Percentiles rank a stretch among this genome's conserved stretches.
These are phyloP conservation scores for Nephrotoma flavescens DNA, from an alignment of 2,888 invertebrate genomes.

Conservation along the genomic window DNA sequence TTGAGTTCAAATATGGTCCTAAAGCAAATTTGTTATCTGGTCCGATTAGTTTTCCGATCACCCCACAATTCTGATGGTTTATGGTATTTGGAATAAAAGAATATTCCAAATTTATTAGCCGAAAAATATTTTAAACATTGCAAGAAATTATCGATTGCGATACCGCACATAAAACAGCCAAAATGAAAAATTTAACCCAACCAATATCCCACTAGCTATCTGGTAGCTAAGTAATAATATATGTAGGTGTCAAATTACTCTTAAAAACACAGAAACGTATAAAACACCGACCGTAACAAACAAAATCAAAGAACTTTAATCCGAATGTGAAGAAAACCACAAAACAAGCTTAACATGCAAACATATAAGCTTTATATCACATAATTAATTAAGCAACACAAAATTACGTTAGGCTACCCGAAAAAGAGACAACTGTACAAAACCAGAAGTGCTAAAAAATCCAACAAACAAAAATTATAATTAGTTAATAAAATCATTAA, in stretches of 20 bases:
- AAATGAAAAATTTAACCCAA: background rate
- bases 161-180: no score
- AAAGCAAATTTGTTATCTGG: no score
- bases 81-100: no score
- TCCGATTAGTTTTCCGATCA: no score
- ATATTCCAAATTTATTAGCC: no score
- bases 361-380: background rate
- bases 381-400: background rate
- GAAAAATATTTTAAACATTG: no score
- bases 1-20: no score
- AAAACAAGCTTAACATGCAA: background rate
- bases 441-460: background rate
- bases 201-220: background rate
- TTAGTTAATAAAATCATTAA: background rate
- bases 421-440: background rate
- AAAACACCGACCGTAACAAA: background rate
- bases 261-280: background rate
- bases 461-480: background rate
- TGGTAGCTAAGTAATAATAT: background rate
- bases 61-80: no score
- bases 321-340: background rate
- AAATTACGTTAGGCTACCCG: background rate
- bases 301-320: background rate
- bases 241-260: background rate
- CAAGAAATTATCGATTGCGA: no score